phyloP scores from a whole-genome alignment of 2,888 invertebrate species.

The Ceraclea dissimilis region DNA sequence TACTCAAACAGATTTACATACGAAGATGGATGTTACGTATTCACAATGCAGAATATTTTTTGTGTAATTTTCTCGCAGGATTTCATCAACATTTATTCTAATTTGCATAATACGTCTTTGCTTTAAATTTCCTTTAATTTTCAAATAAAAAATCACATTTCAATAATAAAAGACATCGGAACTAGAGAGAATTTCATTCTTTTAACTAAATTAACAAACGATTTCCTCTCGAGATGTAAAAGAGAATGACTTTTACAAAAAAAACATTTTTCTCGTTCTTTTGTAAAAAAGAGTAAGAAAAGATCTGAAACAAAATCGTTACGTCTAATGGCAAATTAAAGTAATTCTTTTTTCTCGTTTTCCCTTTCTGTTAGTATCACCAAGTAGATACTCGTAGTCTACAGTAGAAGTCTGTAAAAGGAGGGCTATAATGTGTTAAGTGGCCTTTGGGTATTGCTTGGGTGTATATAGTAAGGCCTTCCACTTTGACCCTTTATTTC shows the following conservation, averaged over 20 bases:
- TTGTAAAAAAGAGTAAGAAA: not conserved
- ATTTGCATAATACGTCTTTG: too few relatives aligned
- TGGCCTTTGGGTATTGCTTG: not conserved
- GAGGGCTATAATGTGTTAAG: not conserved
- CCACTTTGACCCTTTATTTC: not conserved
- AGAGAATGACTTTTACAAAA: constrained; percentile 1
- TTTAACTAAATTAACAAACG: not conserved
- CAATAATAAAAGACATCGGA: too few relatives aligned
- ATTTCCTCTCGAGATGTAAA: not conserved
- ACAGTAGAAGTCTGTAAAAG: not conserved
- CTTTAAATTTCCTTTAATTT: too few relatives aligned
- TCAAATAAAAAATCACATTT: too few relatives aligned
- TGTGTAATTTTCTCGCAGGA: too few relatives aligned
- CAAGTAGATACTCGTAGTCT: not conserved
- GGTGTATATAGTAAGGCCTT: not conserved
- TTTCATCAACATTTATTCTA: too few relatives aligned
- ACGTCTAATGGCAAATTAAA: constrained; percentile 1
- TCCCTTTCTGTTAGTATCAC: too few relatives aligned
- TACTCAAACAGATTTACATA: too few relatives aligned
- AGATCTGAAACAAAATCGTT: not conserved
- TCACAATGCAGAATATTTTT: too few relatives aligned
- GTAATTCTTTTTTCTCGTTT: not conserved
- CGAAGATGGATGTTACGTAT: too few relatives aligned
- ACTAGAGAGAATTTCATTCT: not conserved
- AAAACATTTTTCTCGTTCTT: not conserved